These are phyloP conservation scores for Holothuria glaberrima DNA, from an alignment of 35 echinoderm and acorn worm genomes.

Conservation along the genomic window DNA sequence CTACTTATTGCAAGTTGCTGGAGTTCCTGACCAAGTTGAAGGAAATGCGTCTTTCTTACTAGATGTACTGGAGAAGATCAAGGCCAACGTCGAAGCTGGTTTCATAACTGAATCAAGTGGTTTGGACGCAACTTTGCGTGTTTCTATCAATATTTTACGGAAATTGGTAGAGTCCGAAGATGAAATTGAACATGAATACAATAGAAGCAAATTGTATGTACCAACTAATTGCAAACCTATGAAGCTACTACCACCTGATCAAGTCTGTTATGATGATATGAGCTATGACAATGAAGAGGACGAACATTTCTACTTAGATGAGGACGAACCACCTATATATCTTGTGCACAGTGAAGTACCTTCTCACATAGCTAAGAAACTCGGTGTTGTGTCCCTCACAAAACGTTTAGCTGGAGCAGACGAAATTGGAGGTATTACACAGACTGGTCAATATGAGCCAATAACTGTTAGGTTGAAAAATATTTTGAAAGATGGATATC, in stretches of 20 bases:
- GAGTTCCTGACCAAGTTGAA: neutral
- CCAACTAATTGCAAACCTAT: neutral
- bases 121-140: neutral
- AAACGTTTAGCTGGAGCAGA: conserved; percentile 38
- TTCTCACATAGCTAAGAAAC: conserved; percentile 3
- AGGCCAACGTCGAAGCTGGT: no score
- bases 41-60: neutral
- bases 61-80: neutral
- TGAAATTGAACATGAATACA: conserved; percentile 73
- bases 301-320: neutral
- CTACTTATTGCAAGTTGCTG: neutral
- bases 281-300: neutral
- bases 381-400: conserved; percentile 50
- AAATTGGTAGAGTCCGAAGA: neutral
- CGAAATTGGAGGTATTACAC: conserved; percentile 35
- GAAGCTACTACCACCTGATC: conserved; percentile 9
- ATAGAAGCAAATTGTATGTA: neutral
- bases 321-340: conserved; percentile 19
- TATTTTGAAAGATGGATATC: conserved; percentile 52
- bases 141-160: conserved; percentile 32
- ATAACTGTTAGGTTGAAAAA: conserved; percentile 55
- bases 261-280: neutral
- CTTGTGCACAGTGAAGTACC: no score
- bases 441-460: conserved; percentile 62
- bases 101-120: neutral